A percentile compares a stretch with the other conserved stretches of the same genome.
These are phyloP conservation scores for Osmerus mordax DNA, from an alignment of 2,113 vertebrate genomes.

Conservation along the genomic window DNA sequence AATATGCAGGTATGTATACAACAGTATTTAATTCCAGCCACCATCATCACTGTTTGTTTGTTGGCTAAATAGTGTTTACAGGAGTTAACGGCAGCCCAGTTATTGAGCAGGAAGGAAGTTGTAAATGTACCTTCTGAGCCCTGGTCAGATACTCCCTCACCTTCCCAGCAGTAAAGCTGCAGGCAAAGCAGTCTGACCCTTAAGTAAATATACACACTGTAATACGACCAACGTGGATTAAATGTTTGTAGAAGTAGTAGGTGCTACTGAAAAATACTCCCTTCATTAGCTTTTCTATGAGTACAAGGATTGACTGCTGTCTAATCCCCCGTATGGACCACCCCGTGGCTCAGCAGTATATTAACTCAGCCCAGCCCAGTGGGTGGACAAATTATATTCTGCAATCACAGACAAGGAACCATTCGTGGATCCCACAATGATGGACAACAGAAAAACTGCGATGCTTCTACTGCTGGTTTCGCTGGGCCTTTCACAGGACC, in stretches of 20 bases:
- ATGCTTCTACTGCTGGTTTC: constrained; percentile 40
- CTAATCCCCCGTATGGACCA: background rate
- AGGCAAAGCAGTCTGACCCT: no score
- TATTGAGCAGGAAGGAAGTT: constrained; percentile 34
- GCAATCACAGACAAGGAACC: background rate
- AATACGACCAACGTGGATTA: background rate
- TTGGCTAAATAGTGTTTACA: constrained; percentile 26
- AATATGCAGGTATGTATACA: constrained; percentile 13
- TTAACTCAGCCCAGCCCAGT: background rate
- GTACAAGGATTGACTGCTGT: background rate
- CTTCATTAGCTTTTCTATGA: background rate
- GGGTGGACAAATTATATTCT: background rate
- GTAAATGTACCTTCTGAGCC: no score
- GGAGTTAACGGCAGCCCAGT: constrained; percentile 33
- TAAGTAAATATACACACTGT: background rate
- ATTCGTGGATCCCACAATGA: constrained; percentile 1
- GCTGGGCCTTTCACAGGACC: constrained; percentile 33
- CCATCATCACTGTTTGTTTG: constrained; percentile 16
- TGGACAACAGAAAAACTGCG: constrained; percentile 8
- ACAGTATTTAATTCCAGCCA: background rate
- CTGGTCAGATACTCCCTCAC: no score
- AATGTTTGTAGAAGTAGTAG: background rate
- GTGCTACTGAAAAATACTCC: background rate
- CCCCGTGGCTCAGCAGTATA: background rate
- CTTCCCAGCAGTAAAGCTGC: background rate